Evolutionary conservation across 1,140 invertebrate genomes (phyloP), one percentile per base, ranked within the genome.

Genomic region (Drosophila nigromelanica): DNA sequence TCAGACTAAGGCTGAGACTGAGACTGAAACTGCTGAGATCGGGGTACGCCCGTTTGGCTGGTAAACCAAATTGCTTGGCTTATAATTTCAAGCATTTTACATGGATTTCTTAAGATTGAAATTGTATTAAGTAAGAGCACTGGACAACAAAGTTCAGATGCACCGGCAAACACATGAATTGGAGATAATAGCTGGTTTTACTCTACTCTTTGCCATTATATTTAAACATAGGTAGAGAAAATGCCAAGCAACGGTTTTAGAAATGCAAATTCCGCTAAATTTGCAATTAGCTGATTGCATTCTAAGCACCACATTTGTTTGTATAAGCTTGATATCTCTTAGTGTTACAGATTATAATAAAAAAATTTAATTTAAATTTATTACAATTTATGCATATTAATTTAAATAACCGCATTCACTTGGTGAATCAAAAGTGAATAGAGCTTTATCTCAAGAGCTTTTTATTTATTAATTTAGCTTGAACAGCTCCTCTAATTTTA

Each of bases 41-140:
- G 21, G 40, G 51, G 48, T 24, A 21, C 15, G 24, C 18, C 61
- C 10, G 39, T 37, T 67, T 40, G 72, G 58, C 52, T 67, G 43
- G 15, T 59, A 51, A 76, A 61, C 71, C 79, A 77, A 81, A 81
- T 76, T 58, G 78, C 48, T 59, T 78, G 74, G 50, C 77, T 80
- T 80, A 80, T 83, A 83, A 83, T 83, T 80, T 67, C 73, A 62
- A 42, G 48, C 74, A 68, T 72, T 87, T 85, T 85, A 81, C 73
- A 78, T 74, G 74, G 42, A 59, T 54, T 54, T 67, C 47, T 47
- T 24, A 33, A 56, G 35, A 58, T 70, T 58, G 63, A 66, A 86
- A 80, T 73, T 73, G 72, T 77, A 70, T 70, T 63, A 70, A 50
- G 14, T 12, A 52, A 63, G 27, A 35, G 45, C 68, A 64, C 51